These are phyloP conservation scores for Dicrurus megarhynchus DNA, from an alignment of 2,113 vertebrate species.

Conservation along the genomic window DNA sequence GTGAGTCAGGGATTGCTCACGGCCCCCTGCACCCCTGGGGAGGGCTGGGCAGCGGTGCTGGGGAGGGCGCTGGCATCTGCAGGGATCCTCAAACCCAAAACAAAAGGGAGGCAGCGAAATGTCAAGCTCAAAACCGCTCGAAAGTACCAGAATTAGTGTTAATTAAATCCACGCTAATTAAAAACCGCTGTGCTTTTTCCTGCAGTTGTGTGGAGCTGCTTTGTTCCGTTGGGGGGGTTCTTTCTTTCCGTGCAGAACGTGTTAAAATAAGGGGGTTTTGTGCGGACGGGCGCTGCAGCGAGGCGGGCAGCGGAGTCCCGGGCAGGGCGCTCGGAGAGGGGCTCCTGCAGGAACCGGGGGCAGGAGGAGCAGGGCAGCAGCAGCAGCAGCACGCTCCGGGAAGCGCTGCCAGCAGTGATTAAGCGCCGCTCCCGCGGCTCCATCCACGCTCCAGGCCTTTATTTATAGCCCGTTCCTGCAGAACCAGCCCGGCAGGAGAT, in stretches of 20 bases:
- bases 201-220: not conserved
- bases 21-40: not conserved
- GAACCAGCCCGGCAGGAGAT: not conserved
- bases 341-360: not conserved
- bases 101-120: not conserved
- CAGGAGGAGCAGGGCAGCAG: not conserved
- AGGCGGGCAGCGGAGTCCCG: not conserved
- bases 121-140: not conserved
- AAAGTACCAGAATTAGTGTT: not conserved
- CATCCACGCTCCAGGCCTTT: not conserved
- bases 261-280: not conserved
- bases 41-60: not conserved
- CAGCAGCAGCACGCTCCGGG: not conserved
- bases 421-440: not conserved
- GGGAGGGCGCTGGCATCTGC: not conserved
- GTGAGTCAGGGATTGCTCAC: not conserved
- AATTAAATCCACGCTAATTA: slow-evolving; percentile 2
- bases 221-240: not conserved
- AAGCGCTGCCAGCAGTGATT: not conserved
- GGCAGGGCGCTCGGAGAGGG: not conserved
- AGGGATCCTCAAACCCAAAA: not conserved
- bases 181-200: not conserved
- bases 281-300: rapidly evolving
- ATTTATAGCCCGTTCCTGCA: not conserved
- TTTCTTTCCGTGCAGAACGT: not conserved